Base-by-base conservation (phyloP, 1,140 invertebrate species). In the Drosophila murphyi region DNA sequence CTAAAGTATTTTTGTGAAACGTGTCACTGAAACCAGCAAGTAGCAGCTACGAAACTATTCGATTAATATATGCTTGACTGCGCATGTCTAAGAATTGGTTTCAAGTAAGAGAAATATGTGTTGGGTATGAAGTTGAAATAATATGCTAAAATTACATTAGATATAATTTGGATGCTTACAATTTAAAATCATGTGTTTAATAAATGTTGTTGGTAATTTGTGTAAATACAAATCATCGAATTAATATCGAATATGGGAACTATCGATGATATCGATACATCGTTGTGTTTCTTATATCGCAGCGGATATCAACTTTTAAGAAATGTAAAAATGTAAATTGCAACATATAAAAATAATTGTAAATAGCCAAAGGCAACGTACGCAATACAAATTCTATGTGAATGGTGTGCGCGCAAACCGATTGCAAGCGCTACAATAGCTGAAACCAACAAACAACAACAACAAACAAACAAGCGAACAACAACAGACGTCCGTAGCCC, bases 251-350 rank as follows among this genome's bases (percentile, higher is more conserved):
- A 43, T 54, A 6, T 32, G 7, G 12, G 47, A 28, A 35, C 34
- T 61, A 70, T 78, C 61, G 51, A 39, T 50, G n/a, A 32, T 68
- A 71, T 76, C 73, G 68, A 76, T 76, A 64, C 63, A 71, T 75
- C 62, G 65, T 37, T 64, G 50, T 59, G 56, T 45, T 51, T 61
- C 56, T 65, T 71, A 70, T 64, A 71, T 70, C 72, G 65, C 59
- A 52, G 77, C 69, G 80, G 81, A 85, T 83, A 83, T 83, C 83
- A 80, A 78, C 76, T 80, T 88, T 88, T 75, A 72, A 71, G 74
- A 87, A 81, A 64, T 87, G 79, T 89, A 80, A 72, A 80, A 88
- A 88, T 88, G 83, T 88, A 90, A 89, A 78, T 85, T 73, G 68
- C 80, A 78, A 80, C 56, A 71, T 65, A 74, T 48, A 48, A 69